Evolutionary conservation across 2,797 vertebrate species (phyloP), one percentile per base, ranked within the genome.

Genomic region (Lemur catta): DNA sequence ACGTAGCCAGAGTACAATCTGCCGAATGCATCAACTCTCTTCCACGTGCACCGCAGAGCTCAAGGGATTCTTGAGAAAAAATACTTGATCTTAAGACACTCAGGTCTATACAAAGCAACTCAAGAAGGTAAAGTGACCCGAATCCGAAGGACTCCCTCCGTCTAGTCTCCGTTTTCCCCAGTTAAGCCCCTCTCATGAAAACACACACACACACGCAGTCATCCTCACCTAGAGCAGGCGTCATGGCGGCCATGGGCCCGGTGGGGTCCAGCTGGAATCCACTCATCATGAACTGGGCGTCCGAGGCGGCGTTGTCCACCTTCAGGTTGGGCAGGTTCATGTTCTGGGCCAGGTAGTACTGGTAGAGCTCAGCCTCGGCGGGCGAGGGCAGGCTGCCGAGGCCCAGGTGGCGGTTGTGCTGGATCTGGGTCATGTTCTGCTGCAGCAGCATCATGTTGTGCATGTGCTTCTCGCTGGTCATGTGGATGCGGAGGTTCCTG

Each of bases 401-500:
- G 94, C 99, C 99, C 94, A 99, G 98, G 97, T 98, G 99, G 94
- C 99, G 99, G 90, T 98, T 99, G 91, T 99, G 99, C 89, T 99
- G 99, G 97, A 99, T 99, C 96, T 99, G 99, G 88, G 99, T 99
- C 99, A 99, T 99, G 61, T 99, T 99, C 98, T 99, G 99, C 98
- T 99, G 99, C 89, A 99, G 99, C n/a, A 99, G 98, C 99, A 99
- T 99, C 99, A 99, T 99, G 97, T 99, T 99, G 98, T 99, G 99
- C 99, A 99, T 99, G 99, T 99, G 99, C 99, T 99, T 99, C 99
- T 99, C 99, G 87, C 99, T 99, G 97, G 99, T 99, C 99, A 99
- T 99, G 98, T 99, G 99, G 97, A 99, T 99, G 93, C 99, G 99
- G 43, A 99, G 99, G 98, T 99, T 99, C 82, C 99, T 99, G 3